Percentiles rank a stretch among this genome's conserved stretches.
Conservation (phyloP, 2,797 vertebrate genomes). For the Syngnathus acus region DNA sequence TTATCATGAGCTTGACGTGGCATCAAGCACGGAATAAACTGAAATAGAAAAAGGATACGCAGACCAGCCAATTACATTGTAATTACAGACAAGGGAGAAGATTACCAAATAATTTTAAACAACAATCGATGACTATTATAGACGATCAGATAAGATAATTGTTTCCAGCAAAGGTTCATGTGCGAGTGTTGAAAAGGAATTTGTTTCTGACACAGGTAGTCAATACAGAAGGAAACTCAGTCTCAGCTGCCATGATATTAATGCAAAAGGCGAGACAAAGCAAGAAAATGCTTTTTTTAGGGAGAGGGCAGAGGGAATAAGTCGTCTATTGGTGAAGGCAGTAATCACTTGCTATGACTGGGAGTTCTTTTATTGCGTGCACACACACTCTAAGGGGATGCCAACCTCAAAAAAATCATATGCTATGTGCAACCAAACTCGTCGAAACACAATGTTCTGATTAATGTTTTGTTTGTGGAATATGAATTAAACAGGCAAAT, state of each 20-base stretch:
- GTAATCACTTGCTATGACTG: too few species aligned
- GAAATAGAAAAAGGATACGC: neutral
- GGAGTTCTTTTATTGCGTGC: neutral
- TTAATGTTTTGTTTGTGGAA: too few species aligned
- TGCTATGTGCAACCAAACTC: too few species aligned
- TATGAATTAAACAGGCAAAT: too few species aligned
- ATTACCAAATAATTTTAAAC: neutral
- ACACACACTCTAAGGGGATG: neutral
- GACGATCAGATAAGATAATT: too few species aligned
- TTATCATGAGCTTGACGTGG: neutral
- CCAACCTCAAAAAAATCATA: too few species aligned
- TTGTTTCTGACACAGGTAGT: neutral
- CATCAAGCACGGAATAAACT: neutral
- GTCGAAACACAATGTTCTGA: too few species aligned
- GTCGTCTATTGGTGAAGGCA: too few species aligned
- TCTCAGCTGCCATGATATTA: too few species aligned
- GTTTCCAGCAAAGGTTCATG: neutral
- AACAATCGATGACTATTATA: neutral
- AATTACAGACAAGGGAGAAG: neutral
- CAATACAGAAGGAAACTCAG: neutral
- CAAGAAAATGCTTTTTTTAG: neutral
- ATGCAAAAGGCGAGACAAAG: too few species aligned
- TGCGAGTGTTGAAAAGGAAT: neutral
- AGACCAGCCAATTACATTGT: neutral
- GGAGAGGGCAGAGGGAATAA: neutral